These are phyloP conservation scores for Bombus confusus DNA, from an alignment of 1,140 invertebrate genomes.

Conservation along the genomic window DNA sequence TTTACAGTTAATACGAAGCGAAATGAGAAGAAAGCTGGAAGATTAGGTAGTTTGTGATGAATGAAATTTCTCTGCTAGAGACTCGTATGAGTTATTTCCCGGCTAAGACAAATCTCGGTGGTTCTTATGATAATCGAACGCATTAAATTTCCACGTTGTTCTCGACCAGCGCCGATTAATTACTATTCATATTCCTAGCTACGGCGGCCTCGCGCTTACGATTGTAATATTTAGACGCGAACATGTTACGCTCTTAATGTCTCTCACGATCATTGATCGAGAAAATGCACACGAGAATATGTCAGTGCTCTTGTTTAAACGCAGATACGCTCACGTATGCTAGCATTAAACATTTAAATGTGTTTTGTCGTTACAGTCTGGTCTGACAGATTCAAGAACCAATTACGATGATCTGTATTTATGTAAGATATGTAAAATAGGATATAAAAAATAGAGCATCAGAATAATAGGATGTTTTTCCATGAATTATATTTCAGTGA, in stretches of 20 bases:
- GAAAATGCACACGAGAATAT: background rate
- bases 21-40: background rate
- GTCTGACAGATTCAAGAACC: background rate
- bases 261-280: slow-evolving; percentile 29
- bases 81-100: slow-evolving; percentile 37
- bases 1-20: background rate
- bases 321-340: background rate
- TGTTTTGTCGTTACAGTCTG: background rate
- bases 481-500: background rate
- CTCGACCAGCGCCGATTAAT: slow-evolving; percentile 60
- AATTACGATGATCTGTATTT: background rate
- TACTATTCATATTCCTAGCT: slow-evolving; percentile 66
- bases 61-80: background rate
- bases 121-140: slow-evolving; percentile 63
- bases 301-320: background rate
- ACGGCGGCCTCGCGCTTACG: slow-evolving; percentile 36
- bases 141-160: slow-evolving; percentile 66
- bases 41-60: background rate
- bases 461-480: background rate
- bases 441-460: background rate
- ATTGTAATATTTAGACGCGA: slow-evolving; percentile 61
- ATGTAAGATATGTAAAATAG: background rate
- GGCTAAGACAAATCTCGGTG: slow-evolving; percentile 33
- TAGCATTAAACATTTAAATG: background rate
- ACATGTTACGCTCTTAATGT: slow-evolving; percentile 48